Evolutionary conservation across 1,140 invertebrate genomes (phyloP), one percentile per base, ranked within the genome.

Genomic region (Oedothorax gibbosus): DNA sequence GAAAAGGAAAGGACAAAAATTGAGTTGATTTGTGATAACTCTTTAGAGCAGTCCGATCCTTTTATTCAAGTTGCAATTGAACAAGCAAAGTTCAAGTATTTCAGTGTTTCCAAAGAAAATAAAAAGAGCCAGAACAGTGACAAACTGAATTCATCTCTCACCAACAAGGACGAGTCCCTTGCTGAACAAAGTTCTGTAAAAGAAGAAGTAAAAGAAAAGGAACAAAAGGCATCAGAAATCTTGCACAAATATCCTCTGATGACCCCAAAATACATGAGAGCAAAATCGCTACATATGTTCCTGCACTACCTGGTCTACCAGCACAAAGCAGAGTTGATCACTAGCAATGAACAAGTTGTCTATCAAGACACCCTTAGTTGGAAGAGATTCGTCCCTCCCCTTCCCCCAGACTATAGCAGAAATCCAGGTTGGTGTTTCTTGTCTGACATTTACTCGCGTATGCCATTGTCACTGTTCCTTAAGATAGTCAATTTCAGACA

Each of bases 331-430:
- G 87, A 91, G 54, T 86, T 88, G 15, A 85, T 86, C 10, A 15
- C 14, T 18, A 78, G 80, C 65, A 65, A 88, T 50, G 88, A 91
- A 54, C 89, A 80, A 75, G 82, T 64, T 14, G 84, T 90, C 0
- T 90, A 89, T 66, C 79, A 89, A 54, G 90, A 90, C 76, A 91
- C 91, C 80, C 88, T 87, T 56, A 86, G 89, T 86, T 95, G 94
- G 94, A 94, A 93, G 89, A 95, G 93, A 89, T 96, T 96, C 88
- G 89, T 96, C 12, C 93, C 94, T 0, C 91, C 91, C 18, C 87
- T 96, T 57, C 90, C 91, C 60, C 90, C 91, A 1, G 56, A 89
- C n/a, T 14, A 62, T 12, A 9, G 20, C 2, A 60, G 21, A 64
- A n/a, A 49, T 21, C 35, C 35, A 10, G 95, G 95, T 18, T 96